A percentile compares a stretch with the other conserved stretches of the same genome.
phyloP scores from a whole-genome alignment of 2,888 invertebrate genomes.

The Adelphocoris suturalis region DNA sequence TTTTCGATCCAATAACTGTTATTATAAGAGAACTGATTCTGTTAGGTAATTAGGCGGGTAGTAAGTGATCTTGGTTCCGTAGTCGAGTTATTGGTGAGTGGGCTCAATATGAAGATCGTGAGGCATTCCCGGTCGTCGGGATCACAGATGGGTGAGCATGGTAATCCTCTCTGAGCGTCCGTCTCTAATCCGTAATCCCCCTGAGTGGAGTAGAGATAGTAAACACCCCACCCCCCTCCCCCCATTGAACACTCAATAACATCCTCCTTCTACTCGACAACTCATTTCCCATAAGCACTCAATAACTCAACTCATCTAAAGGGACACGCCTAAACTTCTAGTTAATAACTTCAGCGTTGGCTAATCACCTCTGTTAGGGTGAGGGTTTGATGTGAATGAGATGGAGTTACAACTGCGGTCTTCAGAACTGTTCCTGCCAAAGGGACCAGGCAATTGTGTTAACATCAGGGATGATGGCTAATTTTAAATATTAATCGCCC shows the following conservation, averaged over 20 bases:
- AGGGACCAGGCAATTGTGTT: too few relatives aligned
- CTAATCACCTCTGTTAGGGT: neutral
- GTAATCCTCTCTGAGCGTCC: constrained; percentile 4
- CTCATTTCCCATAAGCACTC: constrained; percentile 1
- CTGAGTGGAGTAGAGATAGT: constrained; percentile 10
- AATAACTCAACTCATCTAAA: neutral
- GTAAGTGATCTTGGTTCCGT: too few relatives aligned
- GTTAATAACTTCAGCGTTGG: neutral
- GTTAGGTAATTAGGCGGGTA: too few relatives aligned
- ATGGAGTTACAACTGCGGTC: too few relatives aligned
- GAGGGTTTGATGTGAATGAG: neutral
- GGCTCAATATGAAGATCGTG: neutral
- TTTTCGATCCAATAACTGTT: too few relatives aligned
- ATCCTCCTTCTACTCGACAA: neutral
- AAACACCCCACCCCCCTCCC: neutral
- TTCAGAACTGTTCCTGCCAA: too few relatives aligned
- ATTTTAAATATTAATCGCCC: too few relatives aligned
- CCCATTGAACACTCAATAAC: neutral
- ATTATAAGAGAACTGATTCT: too few relatives aligned
- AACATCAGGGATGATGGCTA: too few relatives aligned
- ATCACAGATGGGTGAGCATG: neutral
- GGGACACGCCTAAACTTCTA: neutral
- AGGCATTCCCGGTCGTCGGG: neutral
- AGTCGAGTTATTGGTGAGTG: neutral
- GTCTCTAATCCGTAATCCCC: neutral